Percentiles rank a stretch among this genome's conserved stretches.
Conservation (phyloP, 2,797 vertebrate genomes). For the Enteromius trimaculatus region DNA sequence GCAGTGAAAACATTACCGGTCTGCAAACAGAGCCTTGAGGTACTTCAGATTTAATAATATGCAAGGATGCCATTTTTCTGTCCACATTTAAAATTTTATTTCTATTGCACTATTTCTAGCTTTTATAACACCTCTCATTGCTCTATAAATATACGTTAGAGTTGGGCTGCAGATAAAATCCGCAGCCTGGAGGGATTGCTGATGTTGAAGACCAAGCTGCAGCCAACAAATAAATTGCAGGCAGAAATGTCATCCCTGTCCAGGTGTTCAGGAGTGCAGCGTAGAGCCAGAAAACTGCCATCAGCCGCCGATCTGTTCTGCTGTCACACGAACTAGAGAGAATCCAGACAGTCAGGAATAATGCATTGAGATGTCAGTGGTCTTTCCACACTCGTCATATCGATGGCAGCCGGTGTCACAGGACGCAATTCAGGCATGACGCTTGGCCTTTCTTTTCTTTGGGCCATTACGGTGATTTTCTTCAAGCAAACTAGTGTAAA, state of each 20-base stretch:
- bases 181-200: background rate
- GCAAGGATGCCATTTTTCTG: background rate
- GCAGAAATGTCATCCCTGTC: slow-evolving; percentile 47
- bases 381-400: slow-evolving; percentile 42
- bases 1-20: background rate
- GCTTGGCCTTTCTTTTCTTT: slow-evolving; percentile 25
- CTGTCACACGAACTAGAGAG: slow-evolving; percentile 39
- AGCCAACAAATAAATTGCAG: slow-evolving; percentile 47
- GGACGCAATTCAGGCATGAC: slow-evolving; percentile 20
- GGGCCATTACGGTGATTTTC: background rate
- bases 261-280: slow-evolving; percentile 32
- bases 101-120: slow-evolving; percentile 9
- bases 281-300: slow-evolving; percentile 48
- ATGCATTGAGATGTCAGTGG: slow-evolving; percentile 46
- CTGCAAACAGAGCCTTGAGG: background rate
- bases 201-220: slow-evolving; percentile 12
- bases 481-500: background rate
- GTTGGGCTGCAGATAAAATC: slow-evolving; percentile 23
- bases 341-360: slow-evolving; percentile 36
- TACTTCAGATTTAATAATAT: background rate
- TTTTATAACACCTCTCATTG: background rate
- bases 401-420: slow-evolving; percentile 17
- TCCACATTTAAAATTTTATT: background rate
- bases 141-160: background rate
- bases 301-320: slow-evolving; percentile 38